Evolutionary conservation across 2,113 vertebrate genomes (phyloP), one percentile per base, ranked within the genome.

Genomic region (Leptocoma aspasia): DNA sequence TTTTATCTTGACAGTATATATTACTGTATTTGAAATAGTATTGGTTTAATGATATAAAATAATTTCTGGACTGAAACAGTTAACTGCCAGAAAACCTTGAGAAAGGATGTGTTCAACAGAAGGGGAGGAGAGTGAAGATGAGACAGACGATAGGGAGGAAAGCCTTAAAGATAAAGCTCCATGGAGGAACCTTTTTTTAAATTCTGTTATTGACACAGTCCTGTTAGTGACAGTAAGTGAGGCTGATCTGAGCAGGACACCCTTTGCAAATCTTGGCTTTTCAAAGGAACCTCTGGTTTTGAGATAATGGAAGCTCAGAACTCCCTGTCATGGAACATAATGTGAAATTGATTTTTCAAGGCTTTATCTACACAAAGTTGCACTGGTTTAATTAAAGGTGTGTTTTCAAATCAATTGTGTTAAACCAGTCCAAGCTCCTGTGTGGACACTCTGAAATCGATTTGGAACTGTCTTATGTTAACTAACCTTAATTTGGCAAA

Each of bases 231-330:
- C 45, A 92, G 73, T 41, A 65, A 65, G 42, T 10, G 63, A 92
- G 82, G 85, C n/a, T 83, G 87, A 95, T 82, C 60, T 66, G 78
- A 94, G 66, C 90, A 85, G 79, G 78, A 85, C 42, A 69, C 50
- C 47, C 76, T 82, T 79, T 93, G 82, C 54, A 82, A 82, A 94
- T 80, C 85, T 33, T 73, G 52, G 33, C 68, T 95, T 93, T 93
- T 92, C 82, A 93, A 77, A 94, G 78, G 30, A 95, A 77, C 82
- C 81, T 73, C 82, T 85, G 37, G 45, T 82, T 94, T 90, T 52
- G 59, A 95, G 89, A 90, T 94, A 97, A 97, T 93, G 82, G 95
- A 91, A 94, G 93, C 88, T 86, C 93, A 88, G 63, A 94, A 95
- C 82, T 77, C 75, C 71, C 82, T 61, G 92, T 88, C 95, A 95